Percentiles rank a stretch among this genome's conserved stretches.
Conservation (phyloP, 1,140 invertebrate species). For the Hormaphis cornu region DNA sequence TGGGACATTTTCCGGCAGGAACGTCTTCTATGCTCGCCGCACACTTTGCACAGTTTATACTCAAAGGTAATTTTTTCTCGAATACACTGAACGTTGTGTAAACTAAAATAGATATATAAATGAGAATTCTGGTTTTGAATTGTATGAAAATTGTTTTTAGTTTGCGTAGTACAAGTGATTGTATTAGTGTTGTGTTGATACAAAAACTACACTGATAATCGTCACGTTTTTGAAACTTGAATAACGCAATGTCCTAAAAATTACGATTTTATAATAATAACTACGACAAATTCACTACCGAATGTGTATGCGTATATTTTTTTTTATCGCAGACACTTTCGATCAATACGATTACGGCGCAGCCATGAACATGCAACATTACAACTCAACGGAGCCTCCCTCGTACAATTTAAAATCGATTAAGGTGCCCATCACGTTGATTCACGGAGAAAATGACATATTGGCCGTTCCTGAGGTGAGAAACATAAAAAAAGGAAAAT, state of each 20-base stretch:
- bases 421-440: slow-evolving; percentile 50
- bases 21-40: slow-evolving; percentile 66
- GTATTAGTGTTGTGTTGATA: too few relatives aligned
- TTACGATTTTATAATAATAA: too few relatives aligned
- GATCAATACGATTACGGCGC: slow-evolving; percentile 40
- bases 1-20: slow-evolving; percentile 73
- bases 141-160: too few relatives aligned
- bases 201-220: too few relatives aligned
- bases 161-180: too few relatives aligned
- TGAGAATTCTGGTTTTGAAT: too few relatives aligned
- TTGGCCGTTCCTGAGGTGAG: slow-evolving; percentile 43
- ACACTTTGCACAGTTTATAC: slow-evolving; percentile 63
- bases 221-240: too few relatives aligned
- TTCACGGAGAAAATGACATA: slow-evolving; percentile 52
- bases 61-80: slow-evolving; percentile 44
- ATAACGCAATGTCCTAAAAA: too few relatives aligned
- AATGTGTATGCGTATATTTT: neutral
- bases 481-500: too few relatives aligned
- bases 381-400: slow-evolving; percentile 46
- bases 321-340: neutral
- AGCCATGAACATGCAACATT: slow-evolving; percentile 41
- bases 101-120: too few relatives aligned
- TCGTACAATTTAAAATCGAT: slow-evolving; percentile 49
- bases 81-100: too few relatives aligned
- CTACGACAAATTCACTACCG: too few relatives aligned